A percentile compares a stretch with the other conserved stretches of the same genome.
Conservation (phyloP, 2,797 vertebrate genomes). For the Sebastes minor region DNA sequence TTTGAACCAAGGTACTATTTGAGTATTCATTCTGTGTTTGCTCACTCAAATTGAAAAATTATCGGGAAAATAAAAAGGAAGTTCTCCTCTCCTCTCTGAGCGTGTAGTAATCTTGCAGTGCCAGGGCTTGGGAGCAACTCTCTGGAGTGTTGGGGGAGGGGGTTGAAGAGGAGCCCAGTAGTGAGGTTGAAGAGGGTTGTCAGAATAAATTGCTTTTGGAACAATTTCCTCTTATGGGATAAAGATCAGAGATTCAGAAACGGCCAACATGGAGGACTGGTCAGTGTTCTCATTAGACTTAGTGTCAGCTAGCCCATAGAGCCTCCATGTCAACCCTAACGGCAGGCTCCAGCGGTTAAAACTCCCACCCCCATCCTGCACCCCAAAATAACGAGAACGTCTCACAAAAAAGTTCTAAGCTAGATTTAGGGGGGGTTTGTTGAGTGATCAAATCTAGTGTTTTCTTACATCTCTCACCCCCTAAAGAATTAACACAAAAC, state of each 20-base stretch:
- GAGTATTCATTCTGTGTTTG: slow-evolving; percentile 86
- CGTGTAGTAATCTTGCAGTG: slow-evolving; percentile 75
- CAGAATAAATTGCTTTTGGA: slow-evolving; percentile 85
- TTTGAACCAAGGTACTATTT: slow-evolving; percentile 64
- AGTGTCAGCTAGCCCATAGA: slow-evolving; percentile 68
- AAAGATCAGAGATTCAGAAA: slow-evolving; percentile 86
- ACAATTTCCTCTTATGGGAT: slow-evolving; percentile 86
- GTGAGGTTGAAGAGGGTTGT: slow-evolving; percentile 65
- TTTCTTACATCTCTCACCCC: not conserved
- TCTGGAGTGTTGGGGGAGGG: slow-evolving; percentile 44
- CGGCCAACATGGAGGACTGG: slow-evolving; percentile 76
- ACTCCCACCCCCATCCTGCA: not conserved
- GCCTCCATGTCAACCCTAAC: slow-evolving; percentile 59
- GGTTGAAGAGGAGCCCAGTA: slow-evolving; percentile 10
- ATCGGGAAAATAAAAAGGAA: slow-evolving; percentile 80
- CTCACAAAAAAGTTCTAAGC: slow-evolving; percentile 16
- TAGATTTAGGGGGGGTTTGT: slow-evolving; percentile 9
- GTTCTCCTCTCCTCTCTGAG: slow-evolving; percentile 80
- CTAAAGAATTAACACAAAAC: not conserved
- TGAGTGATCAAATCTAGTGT: slow-evolving; percentile 3
- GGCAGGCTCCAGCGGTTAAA: slow-evolving; percentile 52
- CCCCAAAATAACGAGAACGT: slow-evolving; percentile 48
- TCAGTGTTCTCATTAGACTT: slow-evolving; percentile 86
- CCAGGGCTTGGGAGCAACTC: slow-evolving; percentile 60
- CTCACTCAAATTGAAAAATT: slow-evolving; percentile 90